phyloP scores from a whole-genome alignment of 2,888 invertebrate genomes.

The Coronaproctus castanopsis region DNA sequence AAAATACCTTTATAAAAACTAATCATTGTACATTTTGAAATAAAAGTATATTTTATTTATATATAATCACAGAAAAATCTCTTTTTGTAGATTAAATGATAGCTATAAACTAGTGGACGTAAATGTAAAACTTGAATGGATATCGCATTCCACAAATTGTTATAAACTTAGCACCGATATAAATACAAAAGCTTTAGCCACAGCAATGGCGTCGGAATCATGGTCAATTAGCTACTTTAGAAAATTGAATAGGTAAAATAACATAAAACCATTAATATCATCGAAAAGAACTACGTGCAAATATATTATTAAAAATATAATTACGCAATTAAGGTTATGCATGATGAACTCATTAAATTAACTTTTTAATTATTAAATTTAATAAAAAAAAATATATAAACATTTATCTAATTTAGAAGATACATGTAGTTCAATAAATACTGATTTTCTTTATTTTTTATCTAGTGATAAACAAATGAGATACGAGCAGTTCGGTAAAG shows the following conservation, averaged over 20 bases:
- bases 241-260: neutral
- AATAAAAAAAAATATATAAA: too few relatives aligned
- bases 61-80: too few relatives aligned
- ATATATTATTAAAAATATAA: too few relatives aligned
- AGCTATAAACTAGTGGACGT: neutral
- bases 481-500: neutral
- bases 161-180: neutral
- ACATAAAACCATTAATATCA: neutral
- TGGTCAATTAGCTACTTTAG: neutral
- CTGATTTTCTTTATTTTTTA: neutral
- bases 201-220: neutral
- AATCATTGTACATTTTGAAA: neutral
- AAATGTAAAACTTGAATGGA: neutral
- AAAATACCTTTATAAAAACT: neutral
- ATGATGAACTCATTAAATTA: too few relatives aligned
- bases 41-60: too few relatives aligned
- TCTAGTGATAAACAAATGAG: neutral
- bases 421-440: neutral
- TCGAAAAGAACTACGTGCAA: too few relatives aligned
- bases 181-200: neutral
- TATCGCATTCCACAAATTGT: neutral
- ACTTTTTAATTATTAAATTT: too few relatives aligned
- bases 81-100: neutral
- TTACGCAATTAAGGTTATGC: too few relatives aligned
- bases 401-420: neutral